phyloP scores from a whole-genome alignment of 2,888 invertebrate genomes.

The Pandemis heparana region DNA sequence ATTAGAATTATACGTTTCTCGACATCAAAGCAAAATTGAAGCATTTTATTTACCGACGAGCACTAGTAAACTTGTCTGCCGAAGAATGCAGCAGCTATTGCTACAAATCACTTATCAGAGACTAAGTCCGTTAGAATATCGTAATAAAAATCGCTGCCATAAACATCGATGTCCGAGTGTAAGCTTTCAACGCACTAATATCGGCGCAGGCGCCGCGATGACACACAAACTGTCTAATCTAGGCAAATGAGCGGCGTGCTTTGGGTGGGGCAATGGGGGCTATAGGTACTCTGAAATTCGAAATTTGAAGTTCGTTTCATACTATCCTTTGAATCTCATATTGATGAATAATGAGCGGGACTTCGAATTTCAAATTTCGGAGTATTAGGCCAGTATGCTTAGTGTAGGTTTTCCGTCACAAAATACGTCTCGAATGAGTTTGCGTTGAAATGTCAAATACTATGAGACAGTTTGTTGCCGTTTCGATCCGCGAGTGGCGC shows the following conservation, averaged over 20 bases:
- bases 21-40: slow-evolving; percentile 1
- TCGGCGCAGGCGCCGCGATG: slow-evolving; percentile 36
- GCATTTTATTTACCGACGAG: neutral
- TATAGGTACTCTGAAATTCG: too few relatives aligned
- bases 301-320: too few relatives aligned
- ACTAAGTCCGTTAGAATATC: slow-evolving; percentile 7
- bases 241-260: neutral
- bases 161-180: slow-evolving; percentile 15
- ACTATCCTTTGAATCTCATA: too few relatives aligned
- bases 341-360: too few relatives aligned
- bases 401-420: too few relatives aligned
- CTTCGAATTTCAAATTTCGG: too few relatives aligned
- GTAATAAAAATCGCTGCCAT: slow-evolving; percentile 2
- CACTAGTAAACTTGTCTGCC: neutral
- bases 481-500: too few relatives aligned
- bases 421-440: too few relatives aligned
- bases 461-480: too few relatives aligned
- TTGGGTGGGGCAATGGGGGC: too few relatives aligned
- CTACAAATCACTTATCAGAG: slow-evolving; percentile 11
- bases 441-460: too few relatives aligned
- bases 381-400: too few relatives aligned
- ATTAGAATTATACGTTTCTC: neutral
- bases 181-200: slow-evolving; percentile 20
- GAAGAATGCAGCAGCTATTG: neutral
- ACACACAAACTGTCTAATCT: slow-evolving; percentile 40